A percentile compares a stretch with the other conserved stretches of the same genome.
phyloP scores from a whole-genome alignment of 2,888 invertebrate species.

The Abrostola tripartita region DNA sequence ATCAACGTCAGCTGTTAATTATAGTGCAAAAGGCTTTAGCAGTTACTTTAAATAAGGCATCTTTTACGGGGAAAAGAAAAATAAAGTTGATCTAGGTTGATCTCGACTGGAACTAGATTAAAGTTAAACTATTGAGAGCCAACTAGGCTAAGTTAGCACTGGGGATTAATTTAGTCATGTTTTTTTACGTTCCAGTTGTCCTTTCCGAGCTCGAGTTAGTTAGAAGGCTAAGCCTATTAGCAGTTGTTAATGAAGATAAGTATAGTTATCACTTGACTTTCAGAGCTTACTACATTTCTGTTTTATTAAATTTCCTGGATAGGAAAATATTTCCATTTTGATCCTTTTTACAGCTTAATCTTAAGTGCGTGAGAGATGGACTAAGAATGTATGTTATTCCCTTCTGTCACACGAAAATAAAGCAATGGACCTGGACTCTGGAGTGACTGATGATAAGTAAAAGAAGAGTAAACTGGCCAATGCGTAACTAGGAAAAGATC shows the following conservation, averaged over 20 bases:
- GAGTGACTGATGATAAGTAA: no score
- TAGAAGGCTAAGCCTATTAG: conserved; percentile 70
- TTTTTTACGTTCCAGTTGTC: conserved; percentile 56
- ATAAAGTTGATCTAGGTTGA: conserved; percentile 70
- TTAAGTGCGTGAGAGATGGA: no score
- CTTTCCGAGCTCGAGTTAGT: conserved; percentile 53
- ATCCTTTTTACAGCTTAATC: conserved; percentile 4
- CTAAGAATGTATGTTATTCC: no score
- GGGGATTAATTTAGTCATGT: conserved; percentile 48
- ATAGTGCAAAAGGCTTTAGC: conserved; percentile 19
- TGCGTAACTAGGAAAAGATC: no score
- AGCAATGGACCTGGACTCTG: no score
- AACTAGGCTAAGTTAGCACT: conserved; percentile 69
- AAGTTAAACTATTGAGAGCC: conserved; percentile 72
- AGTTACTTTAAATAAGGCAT: conserved; percentile 55
- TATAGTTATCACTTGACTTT: conserved; percentile 40
- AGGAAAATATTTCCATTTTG: conserved; percentile 17
- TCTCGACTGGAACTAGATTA: conserved; percentile 73
- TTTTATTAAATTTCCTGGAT: conserved; percentile 17
- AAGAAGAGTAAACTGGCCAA: no score
- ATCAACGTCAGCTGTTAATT: conserved; percentile 8
- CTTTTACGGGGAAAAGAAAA: conserved; percentile 66
- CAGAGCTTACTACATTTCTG: conserved; percentile 30
- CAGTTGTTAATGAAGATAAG: conserved; percentile 62
- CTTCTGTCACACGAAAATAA: no score